phyloP scores from a whole-genome alignment of 2,113 vertebrate species.

The Ellobius talpinus region DNA sequence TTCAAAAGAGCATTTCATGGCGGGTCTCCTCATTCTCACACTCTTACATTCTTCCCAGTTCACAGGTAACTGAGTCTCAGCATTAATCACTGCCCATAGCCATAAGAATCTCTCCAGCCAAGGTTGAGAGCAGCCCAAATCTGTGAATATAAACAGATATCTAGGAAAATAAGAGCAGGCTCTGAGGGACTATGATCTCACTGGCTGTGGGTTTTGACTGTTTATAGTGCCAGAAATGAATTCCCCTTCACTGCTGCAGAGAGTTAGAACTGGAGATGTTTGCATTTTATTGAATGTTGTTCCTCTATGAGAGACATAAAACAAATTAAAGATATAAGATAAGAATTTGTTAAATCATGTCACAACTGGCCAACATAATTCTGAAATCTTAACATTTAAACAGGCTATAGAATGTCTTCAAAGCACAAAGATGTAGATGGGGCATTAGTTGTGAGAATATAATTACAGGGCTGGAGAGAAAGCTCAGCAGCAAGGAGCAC shows the following conservation, averaged over 20 bases:
- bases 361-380: background rate
- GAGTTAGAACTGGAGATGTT: conserved; percentile 11
- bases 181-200: background rate
- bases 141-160: background rate
- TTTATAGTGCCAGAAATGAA: background rate
- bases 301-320: conserved; percentile 21
- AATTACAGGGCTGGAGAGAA: too few relatives aligned
- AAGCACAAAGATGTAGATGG: background rate
- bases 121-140: background rate
- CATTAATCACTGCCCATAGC: background rate
- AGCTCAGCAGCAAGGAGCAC: background rate
- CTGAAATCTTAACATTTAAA: background rate
- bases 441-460: background rate
- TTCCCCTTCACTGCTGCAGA: background rate
- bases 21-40: background rate
- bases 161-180: background rate
- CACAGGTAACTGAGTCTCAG: background rate
- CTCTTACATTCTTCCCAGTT: background rate
- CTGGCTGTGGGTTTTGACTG: background rate
- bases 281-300: background rate
- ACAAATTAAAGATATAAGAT: background rate
- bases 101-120: background rate
- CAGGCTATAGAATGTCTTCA: background rate
- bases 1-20: background rate
- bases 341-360: background rate